Conservation (phyloP, 35 echinoderm and acorn worm species). For the Diadema setosum region DNA sequence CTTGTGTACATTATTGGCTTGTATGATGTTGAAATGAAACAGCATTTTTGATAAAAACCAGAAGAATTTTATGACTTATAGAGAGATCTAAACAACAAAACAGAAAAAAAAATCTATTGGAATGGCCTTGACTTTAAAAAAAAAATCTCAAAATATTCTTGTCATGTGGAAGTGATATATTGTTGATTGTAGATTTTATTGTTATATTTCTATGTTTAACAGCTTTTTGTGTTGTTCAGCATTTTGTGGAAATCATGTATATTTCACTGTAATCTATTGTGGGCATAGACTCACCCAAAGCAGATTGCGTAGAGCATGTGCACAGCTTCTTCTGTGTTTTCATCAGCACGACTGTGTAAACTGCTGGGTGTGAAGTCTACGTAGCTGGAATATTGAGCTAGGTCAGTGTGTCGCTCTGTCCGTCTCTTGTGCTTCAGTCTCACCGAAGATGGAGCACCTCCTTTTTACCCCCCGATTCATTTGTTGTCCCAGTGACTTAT, state of each 20-base stretch:
- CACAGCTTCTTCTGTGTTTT: neutral
- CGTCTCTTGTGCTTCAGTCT: neutral
- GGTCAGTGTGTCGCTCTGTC: neutral
- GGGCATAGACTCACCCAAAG: neutral
- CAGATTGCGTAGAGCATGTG: neutral
- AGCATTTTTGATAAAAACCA: neutral
- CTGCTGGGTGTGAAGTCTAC: neutral
- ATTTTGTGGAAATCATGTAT: neutral
- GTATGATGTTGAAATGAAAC: neutral
- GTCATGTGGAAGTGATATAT: neutral
- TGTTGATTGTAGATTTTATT: conserved; percentile 3
- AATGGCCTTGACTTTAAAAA: neutral
- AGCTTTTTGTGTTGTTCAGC: neutral
- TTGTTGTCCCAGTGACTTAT: neutral
- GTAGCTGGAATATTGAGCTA: neutral
- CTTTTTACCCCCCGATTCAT: neutral
- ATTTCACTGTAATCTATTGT: neutral
- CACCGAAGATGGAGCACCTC: neutral
- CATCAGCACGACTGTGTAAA: neutral
- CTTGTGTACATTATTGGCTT: neutral
- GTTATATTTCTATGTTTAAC: neutral
- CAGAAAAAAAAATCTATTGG: neutral
- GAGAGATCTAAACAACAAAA: neutral
- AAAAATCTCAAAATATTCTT: neutral
- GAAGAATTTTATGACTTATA: neutral